Evolutionary conservation across 2,113 vertebrate species (phyloP).

Genomic region (Elephantulus edwardii): DNA sequence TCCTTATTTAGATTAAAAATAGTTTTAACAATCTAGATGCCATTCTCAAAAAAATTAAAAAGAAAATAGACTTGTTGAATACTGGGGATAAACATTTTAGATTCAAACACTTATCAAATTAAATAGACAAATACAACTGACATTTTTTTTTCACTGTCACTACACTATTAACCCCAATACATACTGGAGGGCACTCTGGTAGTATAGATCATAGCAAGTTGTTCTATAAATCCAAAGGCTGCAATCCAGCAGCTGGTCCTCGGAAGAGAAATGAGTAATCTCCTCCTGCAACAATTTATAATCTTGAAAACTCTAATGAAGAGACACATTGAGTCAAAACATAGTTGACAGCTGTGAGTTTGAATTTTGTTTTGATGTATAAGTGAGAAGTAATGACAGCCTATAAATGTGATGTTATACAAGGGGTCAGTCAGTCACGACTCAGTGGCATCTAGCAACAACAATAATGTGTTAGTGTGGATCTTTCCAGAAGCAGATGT

Average conservation of each 20-base stretch:
- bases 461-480: neutral
- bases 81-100: neutral
- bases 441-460: no score
- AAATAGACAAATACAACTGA: neutral
- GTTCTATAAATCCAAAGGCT: no score
- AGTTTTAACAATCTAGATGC: neutral
- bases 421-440: no score
- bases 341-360: no score
- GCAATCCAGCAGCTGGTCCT: no score
- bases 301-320: no score
- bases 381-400: neutral
- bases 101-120: neutral
- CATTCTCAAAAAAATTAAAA: neutral
- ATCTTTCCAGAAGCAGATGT: slow-evolving; percentile 4
- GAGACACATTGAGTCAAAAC: no score
- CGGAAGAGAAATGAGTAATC: no score
- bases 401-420: neutral
- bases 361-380: no score
- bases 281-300: no score
- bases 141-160: neutral
- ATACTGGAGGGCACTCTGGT: no score
- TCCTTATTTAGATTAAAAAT: neutral
- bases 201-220: no score
- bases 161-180: neutral
- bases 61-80: neutral